These are phyloP conservation scores for Graptemys geographica DNA, from an alignment of 2,797 vertebrate species.

Conservation along the genomic window DNA sequence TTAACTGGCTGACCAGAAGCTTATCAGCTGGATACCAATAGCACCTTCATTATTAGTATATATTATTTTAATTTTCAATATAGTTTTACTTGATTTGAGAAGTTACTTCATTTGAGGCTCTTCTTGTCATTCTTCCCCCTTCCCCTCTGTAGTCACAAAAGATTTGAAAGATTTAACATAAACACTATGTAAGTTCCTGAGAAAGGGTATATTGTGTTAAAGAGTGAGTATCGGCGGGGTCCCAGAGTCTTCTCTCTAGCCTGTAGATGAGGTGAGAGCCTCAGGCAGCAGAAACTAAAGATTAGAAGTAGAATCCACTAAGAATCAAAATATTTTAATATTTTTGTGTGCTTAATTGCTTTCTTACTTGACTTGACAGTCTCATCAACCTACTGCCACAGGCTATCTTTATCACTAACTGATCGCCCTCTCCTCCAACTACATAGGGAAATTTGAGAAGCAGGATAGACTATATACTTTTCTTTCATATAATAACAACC, in stretches of 20 bases:
- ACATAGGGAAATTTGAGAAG: background rate
- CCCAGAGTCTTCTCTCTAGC: background rate
- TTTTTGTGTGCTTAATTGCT: background rate
- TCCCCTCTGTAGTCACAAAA: background rate
- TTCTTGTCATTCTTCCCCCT: background rate
- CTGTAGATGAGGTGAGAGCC: background rate
- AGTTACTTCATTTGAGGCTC: background rate
- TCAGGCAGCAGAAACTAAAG: conserved; percentile 18
- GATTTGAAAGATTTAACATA: background rate
- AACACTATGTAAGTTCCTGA: background rate
- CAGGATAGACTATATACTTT: background rate
- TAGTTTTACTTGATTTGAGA: background rate
- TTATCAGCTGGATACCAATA: accelerated
- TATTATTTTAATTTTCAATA: background rate
- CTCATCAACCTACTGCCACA: conserved; percentile 20
- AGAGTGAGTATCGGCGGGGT: background rate
- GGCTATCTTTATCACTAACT: conserved; percentile 15
- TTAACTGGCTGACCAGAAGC: background rate
- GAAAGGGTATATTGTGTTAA: background rate
- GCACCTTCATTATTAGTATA: background rate
- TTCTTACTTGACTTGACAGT: conserved; percentile 8
- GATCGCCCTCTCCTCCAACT: conserved; percentile 7
- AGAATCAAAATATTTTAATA: conserved; percentile 29
- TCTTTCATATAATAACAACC: conserved; percentile 3
- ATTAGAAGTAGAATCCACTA: background rate